Base-by-base conservation (phyloP, 35 echinoderm and acorn worm species). In the Eucidaris tribuloides region DNA sequence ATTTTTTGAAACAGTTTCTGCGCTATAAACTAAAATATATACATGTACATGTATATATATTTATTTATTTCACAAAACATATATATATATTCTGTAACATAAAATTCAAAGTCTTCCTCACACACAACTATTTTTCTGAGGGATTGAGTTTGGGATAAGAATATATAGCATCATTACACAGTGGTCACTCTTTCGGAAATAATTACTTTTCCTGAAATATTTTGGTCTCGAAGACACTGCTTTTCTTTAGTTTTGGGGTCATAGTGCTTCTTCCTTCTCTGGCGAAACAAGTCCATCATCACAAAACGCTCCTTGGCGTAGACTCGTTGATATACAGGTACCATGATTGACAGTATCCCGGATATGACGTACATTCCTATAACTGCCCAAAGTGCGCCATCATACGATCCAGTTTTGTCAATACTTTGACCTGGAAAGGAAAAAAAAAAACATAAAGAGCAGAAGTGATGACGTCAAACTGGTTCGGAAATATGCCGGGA, bases 361-460 rank as follows among this genome's bases (percentile, higher is more conserved):
- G 92, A 89, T 17, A 87, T 45, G 33, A 55, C 55, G 76, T 94
- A 86, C 3, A 94, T 89, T 34, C 81, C 68, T 9, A 94, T 82
- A 44, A 88, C 80, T 1, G 88, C 50, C 39, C 79, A 94, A 24
- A 94, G 66, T 38, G 87, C 87, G 45, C 62, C 50, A 33, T 82
- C 80, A 60, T 94, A 94, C 1, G 87, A 90, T 29, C 92, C 92
- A 1, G 92, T 90, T 4, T 50, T 48, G 65, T 94, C 92, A 18
- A 89, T 88, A 40, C 91, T 94, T 65, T 88, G 82, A 55, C 87
- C 92, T 94, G 66, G n/a, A n/a, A n/a, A n/a, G n/a, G n/a, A n/a
- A n/a, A n/a, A n/a, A n/a, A n/a, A n/a, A n/a, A n/a, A n/a, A n/a
- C n/a, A n/a, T n/a, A n/a, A n/a, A n/a, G n/a, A n/a, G n/a, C n/a